Evolutionary conservation across 2,113 vertebrate genomes (phyloP), one percentile per base, ranked within the genome.

Genomic region (Gila orcuttii): DNA sequence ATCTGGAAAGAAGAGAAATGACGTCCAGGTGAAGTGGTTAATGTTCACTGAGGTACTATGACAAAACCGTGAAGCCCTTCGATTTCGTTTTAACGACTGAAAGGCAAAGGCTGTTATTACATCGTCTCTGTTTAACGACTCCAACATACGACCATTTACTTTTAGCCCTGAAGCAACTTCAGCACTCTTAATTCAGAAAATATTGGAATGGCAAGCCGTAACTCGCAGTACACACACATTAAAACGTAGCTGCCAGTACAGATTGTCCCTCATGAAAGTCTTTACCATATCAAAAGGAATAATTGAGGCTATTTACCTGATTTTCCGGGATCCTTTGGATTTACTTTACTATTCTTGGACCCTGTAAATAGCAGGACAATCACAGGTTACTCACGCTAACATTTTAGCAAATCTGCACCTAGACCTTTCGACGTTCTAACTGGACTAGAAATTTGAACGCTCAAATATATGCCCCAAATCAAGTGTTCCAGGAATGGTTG

Each of bases 261-360:
- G 57, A 78, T 59, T 68, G 52, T 84, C 89, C 71, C 57, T 60
- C 21, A 23, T 66, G 17, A 79, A 28, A 55, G 23, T 69, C 21
- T 83, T 21, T 13, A 39, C 73, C 31, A 59, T 59, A 57, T 57
- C 12, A 39, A 12, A 33, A 75, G 15, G 28, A 23, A 59, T 77
- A 66, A 47, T 6, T 80, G 80, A 87, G 91, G 90, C 91, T 90
- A 95, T 95, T 96, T 96, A 99, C 98, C 98, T 97, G 96, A 39
- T 96, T 96, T 98, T 90, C 96, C 97, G 17, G 96, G 97, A 93
- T 98, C 98, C 91, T 94, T 92, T 42, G 96, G 95, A 4, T 96
- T 96, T 0, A 95, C 62, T 87, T 96, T 96, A 78, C 97, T 97
- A 79, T 92, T 96, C 89, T 96, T 85, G 25, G 98, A 96, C 79